Percentiles rank a stretch among this genome's conserved stretches.
Conservation (phyloP, 2,113 vertebrate species). For the Oreocharis arfaki region DNA sequence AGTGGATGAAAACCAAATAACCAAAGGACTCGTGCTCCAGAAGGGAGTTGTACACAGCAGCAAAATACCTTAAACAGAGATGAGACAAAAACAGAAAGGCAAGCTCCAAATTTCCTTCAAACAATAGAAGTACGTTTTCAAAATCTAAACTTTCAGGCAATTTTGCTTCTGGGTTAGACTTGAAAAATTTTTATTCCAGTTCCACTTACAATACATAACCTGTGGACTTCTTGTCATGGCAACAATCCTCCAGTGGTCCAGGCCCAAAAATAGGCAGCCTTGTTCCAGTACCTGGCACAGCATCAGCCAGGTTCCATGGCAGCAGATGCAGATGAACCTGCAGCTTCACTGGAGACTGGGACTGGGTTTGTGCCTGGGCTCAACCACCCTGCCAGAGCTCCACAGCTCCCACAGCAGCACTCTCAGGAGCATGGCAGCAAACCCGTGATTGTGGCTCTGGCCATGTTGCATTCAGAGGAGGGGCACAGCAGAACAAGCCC, state of each 20-base stretch:
- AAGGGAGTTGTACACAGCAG: neutral
- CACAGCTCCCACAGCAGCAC: neutral
- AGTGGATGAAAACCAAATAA: neutral
- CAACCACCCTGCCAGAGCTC: neutral
- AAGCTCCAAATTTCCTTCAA: neutral
- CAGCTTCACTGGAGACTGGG: neutral
- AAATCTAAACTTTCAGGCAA: neutral
- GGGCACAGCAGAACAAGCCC: neutral
- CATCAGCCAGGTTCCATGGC: fast-evolving
- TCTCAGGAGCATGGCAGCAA: fast-evolving
- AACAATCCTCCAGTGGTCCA: neutral
- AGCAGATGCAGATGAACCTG: fast-evolving
- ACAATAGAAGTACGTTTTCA: neutral
- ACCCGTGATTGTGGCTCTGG: fast-evolving
- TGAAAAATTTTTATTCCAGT: neutral
- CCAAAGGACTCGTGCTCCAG: neutral
- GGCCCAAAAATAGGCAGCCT: neutral
- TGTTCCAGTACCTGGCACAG: neutral
- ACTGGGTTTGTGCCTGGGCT: neutral
- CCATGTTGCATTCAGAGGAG: neutral
- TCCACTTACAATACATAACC: neutral
- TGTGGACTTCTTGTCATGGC: neutral
- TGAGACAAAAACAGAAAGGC: neutral
- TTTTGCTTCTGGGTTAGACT: neutral
- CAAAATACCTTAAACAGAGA: neutral